Evolutionary conservation across 2,888 invertebrate genomes (phyloP).

Genomic region (Lucinisca nassula): DNA sequence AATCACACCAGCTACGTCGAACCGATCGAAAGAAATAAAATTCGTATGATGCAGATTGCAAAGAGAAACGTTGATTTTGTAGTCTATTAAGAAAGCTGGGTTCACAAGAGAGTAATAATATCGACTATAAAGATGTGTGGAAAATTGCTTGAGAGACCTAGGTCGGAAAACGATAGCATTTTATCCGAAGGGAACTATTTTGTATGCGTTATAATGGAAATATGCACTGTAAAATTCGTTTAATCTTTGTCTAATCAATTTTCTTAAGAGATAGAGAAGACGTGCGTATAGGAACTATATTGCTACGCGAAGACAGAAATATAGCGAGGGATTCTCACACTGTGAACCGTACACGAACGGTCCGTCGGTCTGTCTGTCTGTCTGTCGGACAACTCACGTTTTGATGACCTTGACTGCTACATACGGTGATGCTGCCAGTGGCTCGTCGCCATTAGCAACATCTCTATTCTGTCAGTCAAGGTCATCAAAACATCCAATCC

Average conservation of each 20-base stretch:
- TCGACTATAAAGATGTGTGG: slow-evolving; percentile 63
- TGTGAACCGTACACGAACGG: too few species aligned
- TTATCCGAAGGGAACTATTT: slow-evolving; percentile 64
- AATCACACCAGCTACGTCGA: slow-evolving; percentile 48
- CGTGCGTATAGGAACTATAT: slow-evolving; percentile 11
- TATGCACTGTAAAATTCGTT: slow-evolving; percentile 46
- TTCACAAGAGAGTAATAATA: slow-evolving; percentile 59
- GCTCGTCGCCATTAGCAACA: too few species aligned
- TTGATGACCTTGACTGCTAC: too few species aligned
- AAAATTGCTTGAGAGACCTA: slow-evolving; percentile 70
- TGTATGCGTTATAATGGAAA: slow-evolving; percentile 55
- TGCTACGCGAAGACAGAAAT: background rate
- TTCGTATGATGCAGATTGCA: slow-evolving; percentile 52
- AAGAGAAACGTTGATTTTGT: slow-evolving; percentile 43
- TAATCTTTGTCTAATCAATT: slow-evolving; percentile 60
- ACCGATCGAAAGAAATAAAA: slow-evolving; percentile 49
- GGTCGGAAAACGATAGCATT: slow-evolving; percentile 69
- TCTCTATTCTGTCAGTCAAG: too few species aligned
- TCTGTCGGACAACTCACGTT: too few species aligned
- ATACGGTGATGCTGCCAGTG: too few species aligned
- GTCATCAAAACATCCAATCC: too few species aligned
- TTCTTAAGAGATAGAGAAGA: slow-evolving; percentile 42
- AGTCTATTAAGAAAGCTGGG: slow-evolving; percentile 53
- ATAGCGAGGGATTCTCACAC: too few species aligned
- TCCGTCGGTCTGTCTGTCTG: too few species aligned